phyloP scores from a whole-genome alignment of 2,797 vertebrate genomes.

The Cyclura pinguis region DNA sequence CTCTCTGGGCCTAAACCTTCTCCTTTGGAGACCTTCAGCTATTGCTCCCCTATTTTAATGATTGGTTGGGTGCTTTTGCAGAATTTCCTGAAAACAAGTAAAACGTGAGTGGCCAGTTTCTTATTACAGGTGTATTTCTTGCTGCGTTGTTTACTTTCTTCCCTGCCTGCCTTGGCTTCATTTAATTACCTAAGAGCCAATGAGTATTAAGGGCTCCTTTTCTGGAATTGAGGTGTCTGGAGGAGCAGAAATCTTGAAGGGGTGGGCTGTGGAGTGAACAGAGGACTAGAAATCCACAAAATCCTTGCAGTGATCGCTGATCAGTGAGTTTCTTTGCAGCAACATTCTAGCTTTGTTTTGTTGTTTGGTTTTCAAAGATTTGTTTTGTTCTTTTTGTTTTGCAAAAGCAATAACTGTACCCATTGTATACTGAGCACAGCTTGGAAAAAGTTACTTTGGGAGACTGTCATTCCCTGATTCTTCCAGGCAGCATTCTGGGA shows the following conservation, averaged over 20 bases:
- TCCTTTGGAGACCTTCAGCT: background rate
- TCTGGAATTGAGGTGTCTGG: background rate
- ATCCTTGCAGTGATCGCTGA: background rate
- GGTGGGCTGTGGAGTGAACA: too few species aligned
- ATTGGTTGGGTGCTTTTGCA: background rate
- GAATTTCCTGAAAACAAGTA: background rate
- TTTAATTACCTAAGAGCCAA: background rate
- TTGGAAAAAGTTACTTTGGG: background rate
- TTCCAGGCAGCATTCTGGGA: too few species aligned
- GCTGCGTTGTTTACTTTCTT: background rate
- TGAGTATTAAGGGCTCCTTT: background rate
- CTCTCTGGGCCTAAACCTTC: too few species aligned
- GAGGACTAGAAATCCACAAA: background rate
- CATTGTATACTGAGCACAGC: too few species aligned
- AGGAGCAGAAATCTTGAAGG: background rate
- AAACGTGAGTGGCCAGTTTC: background rate
- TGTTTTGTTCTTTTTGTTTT: too few species aligned
- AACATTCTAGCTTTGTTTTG: too few species aligned
- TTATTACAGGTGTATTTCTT: background rate
- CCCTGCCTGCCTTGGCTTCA: background rate
- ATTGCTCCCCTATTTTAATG: background rate
- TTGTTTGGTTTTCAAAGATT: too few species aligned
- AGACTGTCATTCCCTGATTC: too few species aligned
- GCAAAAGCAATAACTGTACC: too few species aligned
- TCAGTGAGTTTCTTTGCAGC: background rate